Percentiles rank a stretch among this genome's conserved stretches.
Conservation (phyloP, 2,888 invertebrate genomes). For the Elaeidobius kamerunicus region DNA sequence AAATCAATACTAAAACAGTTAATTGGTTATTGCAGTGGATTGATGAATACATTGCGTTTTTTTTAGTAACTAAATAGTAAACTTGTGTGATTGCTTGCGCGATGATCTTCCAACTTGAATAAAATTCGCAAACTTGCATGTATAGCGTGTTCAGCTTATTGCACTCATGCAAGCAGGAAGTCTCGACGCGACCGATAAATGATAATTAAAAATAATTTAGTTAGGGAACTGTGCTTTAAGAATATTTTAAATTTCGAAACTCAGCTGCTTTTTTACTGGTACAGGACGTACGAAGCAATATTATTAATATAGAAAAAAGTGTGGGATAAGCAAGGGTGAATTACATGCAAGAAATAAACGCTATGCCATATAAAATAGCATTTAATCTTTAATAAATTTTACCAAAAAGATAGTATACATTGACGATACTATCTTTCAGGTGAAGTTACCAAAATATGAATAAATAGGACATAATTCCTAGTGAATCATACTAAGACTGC, state of each 20-base stretch:
- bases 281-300: slow-evolving; percentile 20
- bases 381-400: too few relatives aligned
- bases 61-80: slow-evolving; percentile 6
- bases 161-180: slow-evolving; percentile 21
- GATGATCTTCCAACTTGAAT: slow-evolving; percentile 25
- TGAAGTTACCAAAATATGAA: too few relatives aligned
- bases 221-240: slow-evolving; percentile 9
- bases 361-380: neutral
- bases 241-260: slow-evolving; percentile 1
- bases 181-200: slow-evolving; percentile 28
- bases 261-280: slow-evolving; percentile 16
- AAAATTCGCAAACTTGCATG: slow-evolving; percentile 12
- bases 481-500: too few relatives aligned
- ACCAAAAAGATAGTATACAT: too few relatives aligned
- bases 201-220: slow-evolving; percentile 17
- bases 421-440: too few relatives aligned
- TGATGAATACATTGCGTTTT: neutral
- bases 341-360: neutral
- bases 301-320: slow-evolving; percentile 2
- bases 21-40: neutral
- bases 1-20: too few relatives aligned
- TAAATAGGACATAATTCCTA: too few relatives aligned
- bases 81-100: slow-evolving; percentile 29
- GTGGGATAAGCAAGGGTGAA: slow-evolving; percentile 1
- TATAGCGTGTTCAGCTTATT: slow-evolving; percentile 4